phyloP scores from a whole-genome alignment of 2,888 invertebrate species.

The Lasioglossum oenotherae region DNA sequence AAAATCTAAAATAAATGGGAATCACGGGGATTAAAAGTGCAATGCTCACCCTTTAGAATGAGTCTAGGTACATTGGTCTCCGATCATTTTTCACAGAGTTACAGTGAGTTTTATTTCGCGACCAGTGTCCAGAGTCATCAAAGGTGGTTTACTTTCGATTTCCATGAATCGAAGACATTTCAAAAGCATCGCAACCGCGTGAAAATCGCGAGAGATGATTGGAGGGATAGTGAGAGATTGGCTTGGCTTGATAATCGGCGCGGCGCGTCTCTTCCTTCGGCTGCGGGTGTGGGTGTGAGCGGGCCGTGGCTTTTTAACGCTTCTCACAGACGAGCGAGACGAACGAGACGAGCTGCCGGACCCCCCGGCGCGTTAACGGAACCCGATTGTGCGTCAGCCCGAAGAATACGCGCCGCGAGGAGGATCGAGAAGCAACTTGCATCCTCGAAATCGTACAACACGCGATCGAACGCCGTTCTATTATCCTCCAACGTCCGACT shows the following conservation, averaged over 20 bases:
- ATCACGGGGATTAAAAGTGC: neutral
- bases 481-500: conserved; percentile 33
- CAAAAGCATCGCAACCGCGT: neutral
- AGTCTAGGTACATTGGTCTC: neutral
- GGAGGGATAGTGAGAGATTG: conserved; percentile 80
- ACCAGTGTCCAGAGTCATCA: neutral
- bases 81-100: neutral
- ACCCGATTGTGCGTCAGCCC: conserved; percentile 66
- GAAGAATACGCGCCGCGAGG: conserved; percentile 38
- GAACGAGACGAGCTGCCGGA: conserved; percentile 59
- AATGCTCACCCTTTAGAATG: neutral
- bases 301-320: conserved; percentile 66
- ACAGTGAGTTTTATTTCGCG: neutral
- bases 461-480: conserved; percentile 47
- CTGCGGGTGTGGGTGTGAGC: conserved; percentile 24
- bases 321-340: conserved; percentile 56
- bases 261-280: conserved; percentile 63
- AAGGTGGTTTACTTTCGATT: neutral
- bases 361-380: conserved; percentile 79
- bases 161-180: neutral
- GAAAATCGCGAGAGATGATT: conserved; percentile 1
- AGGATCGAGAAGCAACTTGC: conserved; percentile 25
- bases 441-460: conserved; percentile 26
- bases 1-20: neutral
- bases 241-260: conserved; percentile 76